Base-by-base conservation (phyloP, 2,888 invertebrate genomes). In the Tenthredo amoena region DNA sequence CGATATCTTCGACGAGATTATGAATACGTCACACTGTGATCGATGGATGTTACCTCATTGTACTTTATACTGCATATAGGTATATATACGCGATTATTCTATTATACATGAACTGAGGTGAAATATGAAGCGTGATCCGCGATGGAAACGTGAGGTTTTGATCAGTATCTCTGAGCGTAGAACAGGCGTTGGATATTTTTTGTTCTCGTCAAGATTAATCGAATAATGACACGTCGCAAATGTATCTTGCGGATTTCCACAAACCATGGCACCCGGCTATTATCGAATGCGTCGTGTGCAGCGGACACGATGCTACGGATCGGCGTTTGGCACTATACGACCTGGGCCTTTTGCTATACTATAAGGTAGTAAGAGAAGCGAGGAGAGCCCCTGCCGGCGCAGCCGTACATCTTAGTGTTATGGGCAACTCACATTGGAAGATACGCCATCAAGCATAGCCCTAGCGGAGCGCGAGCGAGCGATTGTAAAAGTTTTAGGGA, bases 381-480 rank as follows among this genome's bases (percentile, higher is more conserved):
- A 91, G 91, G 91, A 91, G 89, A 91, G 93, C 93, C 93, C 93
- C 93, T 93, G 93, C 94, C 94, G 94, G 95, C 95, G 95, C 95
- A 95, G 95, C 94, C 95, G 95, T 95, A 95, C 95, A 95, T 93
- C 93, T 95, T 95, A 95, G 95, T 95, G 94, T 95, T 95, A 95
- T 95, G 95, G 95, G 94, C 95, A 94, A 95, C 95, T 95, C 95
- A 95, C 95, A 95, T 95, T 95, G 95, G 95, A 95, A 95, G 95
- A 95, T 95, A 94, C 95, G 95, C 95, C 95, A 95, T 95, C 95
- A 95, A 95, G 94, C 94, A 94, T 94, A 94, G 94, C 94, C 94
- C 94, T 93, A 93, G 93, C 93, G 89, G 90, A 90, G 92, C 91
- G 91, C 94, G 93, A 93, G 93, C 94, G 93, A 91, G 93, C 93